These are phyloP conservation scores for Ceyx erithaca DNA, from an alignment of 2,797 vertebrate genomes.

Conservation along the genomic window DNA sequence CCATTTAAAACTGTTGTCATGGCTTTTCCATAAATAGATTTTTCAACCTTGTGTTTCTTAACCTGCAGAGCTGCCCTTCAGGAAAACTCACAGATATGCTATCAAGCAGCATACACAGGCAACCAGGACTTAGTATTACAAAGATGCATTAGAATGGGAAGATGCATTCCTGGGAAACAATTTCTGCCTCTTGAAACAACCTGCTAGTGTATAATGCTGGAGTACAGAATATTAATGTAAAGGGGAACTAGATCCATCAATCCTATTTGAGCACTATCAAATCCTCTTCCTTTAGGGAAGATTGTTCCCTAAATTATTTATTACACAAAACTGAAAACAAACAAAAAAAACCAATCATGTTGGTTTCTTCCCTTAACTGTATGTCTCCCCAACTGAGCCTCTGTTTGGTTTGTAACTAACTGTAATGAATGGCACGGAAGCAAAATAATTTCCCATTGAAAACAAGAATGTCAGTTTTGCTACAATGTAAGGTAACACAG, in stretches of 20 bases:
- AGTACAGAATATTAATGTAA: neutral
- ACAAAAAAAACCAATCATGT: neutral
- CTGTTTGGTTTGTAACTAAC: neutral
- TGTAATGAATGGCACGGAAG: neutral
- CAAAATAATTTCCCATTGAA: neutral
- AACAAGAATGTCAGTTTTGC: neutral
- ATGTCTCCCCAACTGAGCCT: neutral
- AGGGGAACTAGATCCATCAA: neutral
- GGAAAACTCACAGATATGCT: neutral
- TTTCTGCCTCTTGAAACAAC: neutral
- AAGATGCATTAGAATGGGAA: neutral
- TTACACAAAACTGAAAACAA: neutral
- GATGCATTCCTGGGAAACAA: neutral
- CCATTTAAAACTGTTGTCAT: neutral
- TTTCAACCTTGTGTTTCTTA: neutral
- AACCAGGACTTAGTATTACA: neutral
- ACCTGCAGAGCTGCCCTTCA: neutral
- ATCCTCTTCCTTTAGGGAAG: no score
- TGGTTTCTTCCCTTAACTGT: neutral
- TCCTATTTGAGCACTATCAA: neutral
- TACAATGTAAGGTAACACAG: neutral
- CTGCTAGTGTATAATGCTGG: neutral
- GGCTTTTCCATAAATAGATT: neutral
- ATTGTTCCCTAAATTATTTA: neutral
- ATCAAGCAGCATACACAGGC: neutral